Percentiles rank a stretch among this genome's conserved stretches.
These are phyloP conservation scores for Lithosia quadra DNA, from an alignment of 2,888 invertebrate species.

Conservation along the genomic window DNA sequence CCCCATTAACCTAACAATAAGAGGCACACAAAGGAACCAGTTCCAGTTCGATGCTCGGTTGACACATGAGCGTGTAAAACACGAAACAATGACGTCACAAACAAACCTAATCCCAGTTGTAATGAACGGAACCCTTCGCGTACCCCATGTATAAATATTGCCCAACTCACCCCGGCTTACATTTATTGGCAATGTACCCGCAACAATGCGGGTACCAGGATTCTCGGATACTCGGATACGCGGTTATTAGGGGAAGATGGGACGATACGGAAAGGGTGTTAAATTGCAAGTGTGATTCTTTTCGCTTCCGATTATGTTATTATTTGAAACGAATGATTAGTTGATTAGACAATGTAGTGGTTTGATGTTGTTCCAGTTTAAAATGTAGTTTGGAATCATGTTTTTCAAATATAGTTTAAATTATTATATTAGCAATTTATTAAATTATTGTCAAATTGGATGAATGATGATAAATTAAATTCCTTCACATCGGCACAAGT, in stretches of 20 bases:
- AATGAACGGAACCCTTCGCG: conserved; percentile 54
- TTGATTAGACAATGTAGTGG: conserved; percentile 19
- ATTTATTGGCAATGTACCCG: conserved; percentile 57
- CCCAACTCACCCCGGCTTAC: conserved; percentile 49
- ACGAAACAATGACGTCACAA: conserved; percentile 47
- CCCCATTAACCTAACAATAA: conserved; percentile 35
- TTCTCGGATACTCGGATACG: conserved; percentile 41
- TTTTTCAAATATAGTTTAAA: background rate
- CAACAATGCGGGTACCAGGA: conserved; percentile 49
- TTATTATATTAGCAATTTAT: too few species aligned
- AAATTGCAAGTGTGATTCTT: conserved; percentile 53
- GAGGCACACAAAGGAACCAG: conserved; percentile 28
- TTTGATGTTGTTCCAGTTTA: background rate
- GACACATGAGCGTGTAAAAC: conserved; percentile 32
- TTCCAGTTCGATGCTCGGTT: conserved; percentile 22
- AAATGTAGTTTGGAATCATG: background rate
- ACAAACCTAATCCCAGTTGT: conserved; percentile 63
- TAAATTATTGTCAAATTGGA: too few species aligned
- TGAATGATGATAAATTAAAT: background rate
- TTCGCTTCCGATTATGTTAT: conserved; percentile 41
- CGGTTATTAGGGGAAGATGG: conserved; percentile 54
- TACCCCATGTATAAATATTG: conserved; percentile 28
- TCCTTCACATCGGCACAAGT: too few species aligned
- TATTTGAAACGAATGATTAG: conserved; percentile 35
- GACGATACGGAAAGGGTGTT: conserved; percentile 51